Evolutionary conservation across 1,140 invertebrate species (phyloP).

Genomic region (Hypothenemus hampei): DNA sequence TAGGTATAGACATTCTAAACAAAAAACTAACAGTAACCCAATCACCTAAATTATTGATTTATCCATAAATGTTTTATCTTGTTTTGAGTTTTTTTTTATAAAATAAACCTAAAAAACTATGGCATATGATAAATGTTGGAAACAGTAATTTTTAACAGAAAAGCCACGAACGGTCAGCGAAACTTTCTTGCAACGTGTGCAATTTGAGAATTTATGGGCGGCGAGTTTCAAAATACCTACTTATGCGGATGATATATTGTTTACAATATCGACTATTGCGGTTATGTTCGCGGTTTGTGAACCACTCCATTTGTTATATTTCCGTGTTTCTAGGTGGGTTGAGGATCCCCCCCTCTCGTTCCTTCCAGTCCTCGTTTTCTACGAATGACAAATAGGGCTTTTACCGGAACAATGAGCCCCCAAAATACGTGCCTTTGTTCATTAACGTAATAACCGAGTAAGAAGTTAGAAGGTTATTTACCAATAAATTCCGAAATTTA

Average conservation of each 20-base stretch:
- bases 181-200: constrained; percentile 10
- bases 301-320: constrained; percentile 15
- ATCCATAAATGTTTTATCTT: too few species aligned
- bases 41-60: too few species aligned
- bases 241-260: constrained; percentile 15
- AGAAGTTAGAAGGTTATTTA: too few species aligned
- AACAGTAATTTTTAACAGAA: constrained; percentile 1
- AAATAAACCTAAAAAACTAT: not conserved
- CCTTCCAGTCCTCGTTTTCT: constrained; percentile 9
- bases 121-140: not conserved
- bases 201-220: constrained; percentile 6
- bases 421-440: constrained; percentile 1
- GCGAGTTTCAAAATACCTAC: constrained; percentile 4
- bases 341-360: too few species aligned
- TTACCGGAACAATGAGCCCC: constrained; percentile 9
- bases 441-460: too few species aligned
- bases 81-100: too few species aligned
- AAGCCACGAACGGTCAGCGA: not conserved
- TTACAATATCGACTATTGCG: constrained; percentile 18
- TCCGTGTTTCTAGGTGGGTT: too few species aligned
- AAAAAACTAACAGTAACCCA: too few species aligned
- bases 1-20: too few species aligned
- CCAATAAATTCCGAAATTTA: too few species aligned
- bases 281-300: constrained; percentile 11
- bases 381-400: constrained; percentile 16